These are phyloP conservation scores for Psilopsiagon aymara DNA, from an alignment of 2,113 vertebrate genomes.

Conservation along the genomic window DNA sequence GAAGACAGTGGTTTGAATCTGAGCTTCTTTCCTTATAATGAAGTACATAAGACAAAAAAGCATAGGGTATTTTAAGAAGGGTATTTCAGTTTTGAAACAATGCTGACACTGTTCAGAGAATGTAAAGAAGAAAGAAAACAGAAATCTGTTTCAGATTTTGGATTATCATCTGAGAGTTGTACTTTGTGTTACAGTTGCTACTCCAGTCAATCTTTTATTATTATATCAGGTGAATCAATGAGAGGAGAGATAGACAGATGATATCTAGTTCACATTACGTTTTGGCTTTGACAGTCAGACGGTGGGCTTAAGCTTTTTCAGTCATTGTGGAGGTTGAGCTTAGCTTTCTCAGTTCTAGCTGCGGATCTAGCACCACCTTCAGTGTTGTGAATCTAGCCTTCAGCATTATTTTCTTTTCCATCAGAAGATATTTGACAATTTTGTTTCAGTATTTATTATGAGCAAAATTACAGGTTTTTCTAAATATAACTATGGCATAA, in stretches of 20 bases:
- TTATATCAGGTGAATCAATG: background rate
- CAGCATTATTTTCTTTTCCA: background rate
- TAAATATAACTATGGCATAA: background rate
- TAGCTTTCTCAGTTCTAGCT: background rate
- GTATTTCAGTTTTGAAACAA: background rate
- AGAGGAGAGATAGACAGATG: background rate
- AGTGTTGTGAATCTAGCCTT: background rate
- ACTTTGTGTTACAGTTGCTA: background rate
- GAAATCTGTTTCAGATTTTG: background rate
- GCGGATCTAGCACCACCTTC: background rate
- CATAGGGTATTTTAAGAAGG: background rate
- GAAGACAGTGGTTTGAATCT: background rate
- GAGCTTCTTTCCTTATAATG: background rate
- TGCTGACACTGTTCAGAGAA: background rate
- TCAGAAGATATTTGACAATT: background rate
- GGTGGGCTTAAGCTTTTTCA: background rate
- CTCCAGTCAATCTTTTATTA: background rate
- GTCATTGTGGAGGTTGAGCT: background rate
- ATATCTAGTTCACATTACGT: background rate
- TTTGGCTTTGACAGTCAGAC: background rate
- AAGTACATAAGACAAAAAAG: background rate
- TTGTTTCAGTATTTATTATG: background rate
- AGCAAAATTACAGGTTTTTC: background rate
- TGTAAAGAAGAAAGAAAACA: background rate
- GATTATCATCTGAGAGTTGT: background rate